phyloP scores from a whole-genome alignment of 2,888 invertebrate species.

The Agrilus cyanescens region DNA sequence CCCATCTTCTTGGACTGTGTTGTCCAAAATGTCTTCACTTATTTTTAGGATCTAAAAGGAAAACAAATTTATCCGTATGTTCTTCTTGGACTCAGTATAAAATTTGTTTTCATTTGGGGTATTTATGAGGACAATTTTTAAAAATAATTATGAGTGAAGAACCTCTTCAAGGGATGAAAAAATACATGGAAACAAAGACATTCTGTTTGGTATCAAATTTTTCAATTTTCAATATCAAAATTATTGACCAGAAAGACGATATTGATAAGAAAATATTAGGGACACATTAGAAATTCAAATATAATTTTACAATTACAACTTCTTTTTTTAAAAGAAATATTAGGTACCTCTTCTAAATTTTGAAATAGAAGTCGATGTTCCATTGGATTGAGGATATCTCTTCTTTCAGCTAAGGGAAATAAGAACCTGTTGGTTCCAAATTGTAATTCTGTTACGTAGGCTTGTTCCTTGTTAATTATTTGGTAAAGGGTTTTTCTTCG shows the following conservation, averaged over 20 bases:
- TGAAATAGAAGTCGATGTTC: slow-evolving; percentile 75
- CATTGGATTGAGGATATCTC: slow-evolving; percentile 60
- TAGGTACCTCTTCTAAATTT: slow-evolving; percentile 66
- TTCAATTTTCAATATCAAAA: too few relatives aligned
- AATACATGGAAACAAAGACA: too few relatives aligned
- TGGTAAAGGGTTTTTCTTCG: slow-evolving; percentile 64
- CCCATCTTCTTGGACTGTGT: slow-evolving; percentile 60
- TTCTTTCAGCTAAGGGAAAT: slow-evolving; percentile 59
- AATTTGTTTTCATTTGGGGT: too few relatives aligned
- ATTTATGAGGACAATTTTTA: too few relatives aligned
- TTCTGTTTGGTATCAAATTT: too few relatives aligned
- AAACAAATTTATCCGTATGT: neutral
- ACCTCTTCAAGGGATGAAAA: too few relatives aligned
- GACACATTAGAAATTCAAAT: too few relatives aligned
- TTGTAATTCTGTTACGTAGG: slow-evolving; percentile 64
- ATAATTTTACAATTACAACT: too few relatives aligned
- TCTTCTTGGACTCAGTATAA: too few relatives aligned
- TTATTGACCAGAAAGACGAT: too few relatives aligned
- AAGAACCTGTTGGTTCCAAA: slow-evolving; percentile 71
- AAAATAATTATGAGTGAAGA: too few relatives aligned
- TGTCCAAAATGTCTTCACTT: slow-evolving; percentile 72
- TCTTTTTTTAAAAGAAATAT: neutral
- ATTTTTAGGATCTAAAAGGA: slow-evolving; percentile 51
- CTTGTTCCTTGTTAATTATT: slow-evolving; percentile 63
- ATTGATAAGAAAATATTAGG: too few relatives aligned